phyloP scores from a whole-genome alignment of 53 echinoderm and acorn worm species.

The Crossaster papposus region DNA sequence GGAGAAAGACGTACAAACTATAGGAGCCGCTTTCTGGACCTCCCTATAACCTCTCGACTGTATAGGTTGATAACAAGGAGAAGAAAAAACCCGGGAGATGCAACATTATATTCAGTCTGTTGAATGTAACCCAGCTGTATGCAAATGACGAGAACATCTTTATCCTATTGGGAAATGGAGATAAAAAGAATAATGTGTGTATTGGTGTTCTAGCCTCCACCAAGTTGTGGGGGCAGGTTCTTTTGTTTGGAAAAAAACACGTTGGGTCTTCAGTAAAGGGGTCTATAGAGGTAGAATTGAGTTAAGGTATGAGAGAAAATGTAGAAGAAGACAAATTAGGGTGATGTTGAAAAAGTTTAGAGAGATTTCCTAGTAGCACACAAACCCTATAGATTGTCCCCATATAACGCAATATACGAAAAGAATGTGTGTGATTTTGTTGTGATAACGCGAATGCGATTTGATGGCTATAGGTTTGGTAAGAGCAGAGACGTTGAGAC shows the following conservation, averaged over 20 bases:
- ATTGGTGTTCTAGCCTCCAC: too few species aligned
- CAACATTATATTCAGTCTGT: constrained; percentile 11
- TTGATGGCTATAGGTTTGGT: neutral
- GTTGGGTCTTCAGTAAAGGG: too few species aligned
- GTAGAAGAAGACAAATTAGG: too few species aligned
- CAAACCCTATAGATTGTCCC: too few species aligned
- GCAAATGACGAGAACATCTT: constrained; percentile 53
- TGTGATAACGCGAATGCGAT: neutral
- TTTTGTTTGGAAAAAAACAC: too few species aligned
- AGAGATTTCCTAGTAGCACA: too few species aligned
- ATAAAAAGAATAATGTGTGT: neutral
- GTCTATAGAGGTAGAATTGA: too few species aligned
- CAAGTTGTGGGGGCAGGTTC: too few species aligned
- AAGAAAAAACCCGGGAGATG: neutral
- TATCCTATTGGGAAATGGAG: constrained; percentile 4
- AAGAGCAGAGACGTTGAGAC: neutral
- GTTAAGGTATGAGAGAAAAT: too few species aligned
- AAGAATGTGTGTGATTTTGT: neutral
- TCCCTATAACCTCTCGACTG: constrained; percentile 9
- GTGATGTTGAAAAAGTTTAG: too few species aligned
- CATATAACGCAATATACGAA: too few species aligned
- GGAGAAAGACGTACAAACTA: constrained; percentile 18
- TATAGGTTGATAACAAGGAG: neutral
- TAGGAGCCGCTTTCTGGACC: neutral
- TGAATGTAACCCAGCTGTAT: constrained; percentile 49